Conservation (phyloP, 2,888 invertebrate species). For the Mamestra brassicae region DNA sequence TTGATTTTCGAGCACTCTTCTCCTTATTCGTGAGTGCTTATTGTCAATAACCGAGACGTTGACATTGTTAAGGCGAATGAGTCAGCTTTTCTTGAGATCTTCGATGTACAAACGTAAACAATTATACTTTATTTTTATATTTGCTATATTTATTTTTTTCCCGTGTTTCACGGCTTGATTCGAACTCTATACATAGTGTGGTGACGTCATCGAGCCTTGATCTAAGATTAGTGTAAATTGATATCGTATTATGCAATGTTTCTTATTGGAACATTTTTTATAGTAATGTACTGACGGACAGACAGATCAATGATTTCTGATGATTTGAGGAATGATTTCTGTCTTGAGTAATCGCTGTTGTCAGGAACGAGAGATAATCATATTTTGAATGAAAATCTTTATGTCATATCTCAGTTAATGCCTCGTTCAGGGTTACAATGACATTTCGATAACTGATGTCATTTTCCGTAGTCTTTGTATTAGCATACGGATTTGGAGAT, state of each 20-base stretch:
- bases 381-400: conserved; percentile 56
- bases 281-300: conserved; percentile 29
- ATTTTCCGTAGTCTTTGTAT: conserved; percentile 37
- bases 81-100: conserved; percentile 62
- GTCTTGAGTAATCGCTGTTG: conserved; percentile 50
- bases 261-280: conserved; percentile 60
- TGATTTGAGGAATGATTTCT: conserved; percentile 44
- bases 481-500: conserved; percentile 30
- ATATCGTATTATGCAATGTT: conserved; percentile 66
- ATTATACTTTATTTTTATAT: conserved; percentile 63
- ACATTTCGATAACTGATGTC: conserved; percentile 57
- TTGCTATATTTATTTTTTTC: conserved; percentile 61
- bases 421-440: conserved; percentile 51
- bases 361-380: conserved; percentile 47
- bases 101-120: conserved; percentile 62
- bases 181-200: conserved; percentile 58
- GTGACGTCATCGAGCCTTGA: conserved; percentile 66
- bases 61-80: conserved; percentile 67
- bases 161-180: conserved; percentile 57
- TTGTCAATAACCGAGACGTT: conserved; percentile 64
- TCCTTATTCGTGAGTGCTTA: conserved; percentile 62
- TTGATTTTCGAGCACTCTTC: conserved; percentile 60
- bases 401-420: conserved; percentile 12
- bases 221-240: conserved; percentile 68
- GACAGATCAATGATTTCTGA: conserved; percentile 60